Evolutionary conservation across 2,113 vertebrate genomes (phyloP), one percentile per base, ranked within the genome.

Genomic region (Cottus gobio): DNA sequence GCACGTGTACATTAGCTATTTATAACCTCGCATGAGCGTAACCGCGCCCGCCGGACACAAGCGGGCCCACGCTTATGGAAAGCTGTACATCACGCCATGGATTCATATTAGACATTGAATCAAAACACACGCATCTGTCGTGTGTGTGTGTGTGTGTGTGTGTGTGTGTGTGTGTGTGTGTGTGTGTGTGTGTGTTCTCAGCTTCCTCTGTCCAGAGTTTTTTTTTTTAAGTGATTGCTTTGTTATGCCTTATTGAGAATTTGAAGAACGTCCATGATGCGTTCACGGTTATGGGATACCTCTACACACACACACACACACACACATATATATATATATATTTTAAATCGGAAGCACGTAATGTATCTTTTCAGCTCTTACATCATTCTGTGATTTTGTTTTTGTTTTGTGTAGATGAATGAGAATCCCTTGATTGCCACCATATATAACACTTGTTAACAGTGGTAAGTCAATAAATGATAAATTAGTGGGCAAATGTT

Each of bases 1-100:
- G 71, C 6, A 13, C 82, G 75, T 89, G 86, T 84, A 84, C 86
- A 92, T 90, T 90, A 91, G 86, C 87, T 93, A 92, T 93, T 93
- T 93, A 93, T 90, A 91, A 87, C 82, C 69, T 66, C 58, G 37
- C 88, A 76, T 71, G 75, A 87, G 79, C 80, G 31, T 58, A 30
- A 67, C 58, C 26, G 60, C 77, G 76, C 85, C 88, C 12, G 39
- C 85, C 44, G 85, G 89, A 84, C 89, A 87, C 64, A 79, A 83
- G 79, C 68, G 36, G 36, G 63, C 56, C 72, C 10, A 30, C 8
- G 63, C 82, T 86, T 75, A 85, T 77, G 75, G 87, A 91, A 71
- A 71, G 87, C 84, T 87, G 71, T 77, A 89, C 77, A 86, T 87
- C 74, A 89, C 54, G 24, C 75, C 77, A 90, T 92, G 75, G 89